phyloP scores from a whole-genome alignment of 1,140 invertebrate genomes.

The Eumaeus atala region DNA sequence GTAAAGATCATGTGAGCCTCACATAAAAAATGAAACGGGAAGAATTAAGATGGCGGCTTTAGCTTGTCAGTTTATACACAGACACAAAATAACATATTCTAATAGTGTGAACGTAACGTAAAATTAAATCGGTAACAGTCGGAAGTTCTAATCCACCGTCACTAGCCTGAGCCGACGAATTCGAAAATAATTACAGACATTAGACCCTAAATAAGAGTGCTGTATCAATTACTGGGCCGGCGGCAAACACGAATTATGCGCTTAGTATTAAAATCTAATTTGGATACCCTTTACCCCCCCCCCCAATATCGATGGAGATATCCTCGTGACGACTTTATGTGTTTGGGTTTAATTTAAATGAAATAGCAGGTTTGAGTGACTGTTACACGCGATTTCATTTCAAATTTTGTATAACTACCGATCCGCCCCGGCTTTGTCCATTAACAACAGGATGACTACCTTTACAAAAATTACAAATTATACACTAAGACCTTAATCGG shows the following conservation, averaged over 20 bases:
- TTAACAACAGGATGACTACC: no score
- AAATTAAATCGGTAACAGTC: conserved; percentile 27
- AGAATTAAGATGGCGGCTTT: no score
- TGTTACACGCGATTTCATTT: no score
- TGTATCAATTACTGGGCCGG: conserved; percentile 59
- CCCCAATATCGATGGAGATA: conserved; percentile 24
- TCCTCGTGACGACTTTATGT: background rate
- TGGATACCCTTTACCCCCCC: conserved; percentile 42
- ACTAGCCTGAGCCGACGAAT: conserved; percentile 52
- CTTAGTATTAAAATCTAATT: conserved; percentile 70
- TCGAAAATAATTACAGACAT: conserved; percentile 66
- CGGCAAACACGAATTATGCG: conserved; percentile 59
- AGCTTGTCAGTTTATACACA: background rate
- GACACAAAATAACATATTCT: conserved; percentile 1
- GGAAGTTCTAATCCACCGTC: conserved; percentile 47
- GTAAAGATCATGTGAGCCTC: no score
- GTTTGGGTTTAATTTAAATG: background rate
- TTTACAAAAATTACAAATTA: no score
- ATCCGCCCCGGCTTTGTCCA: no score
- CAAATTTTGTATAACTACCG: no score
- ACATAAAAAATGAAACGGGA: no score
- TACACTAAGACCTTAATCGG: no score
- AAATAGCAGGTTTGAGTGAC: no score
- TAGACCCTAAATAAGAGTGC: conserved; percentile 54
- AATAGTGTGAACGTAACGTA: conserved; percentile 13